These are phyloP conservation scores for Ciconia stormi DNA, from an alignment of 2,113 vertebrate genomes.

Conservation along the genomic window DNA sequence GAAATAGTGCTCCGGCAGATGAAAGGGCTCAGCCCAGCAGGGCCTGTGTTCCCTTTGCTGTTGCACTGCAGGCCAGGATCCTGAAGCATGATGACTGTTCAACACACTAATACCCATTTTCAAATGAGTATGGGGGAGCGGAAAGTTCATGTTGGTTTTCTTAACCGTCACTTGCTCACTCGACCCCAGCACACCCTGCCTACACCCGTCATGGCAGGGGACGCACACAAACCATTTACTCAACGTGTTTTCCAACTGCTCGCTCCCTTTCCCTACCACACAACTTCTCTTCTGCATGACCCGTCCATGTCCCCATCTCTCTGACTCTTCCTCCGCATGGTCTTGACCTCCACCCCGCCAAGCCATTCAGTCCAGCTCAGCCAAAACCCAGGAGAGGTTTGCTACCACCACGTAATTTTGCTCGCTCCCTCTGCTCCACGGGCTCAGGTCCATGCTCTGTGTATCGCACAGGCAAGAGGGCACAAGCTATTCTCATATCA, in stretches of 20 bases:
- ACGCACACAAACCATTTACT: not conserved
- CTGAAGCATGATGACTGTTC: not conserved
- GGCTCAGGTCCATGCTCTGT: not conserved
- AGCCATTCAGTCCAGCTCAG: not conserved
- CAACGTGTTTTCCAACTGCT: rapidly evolving
- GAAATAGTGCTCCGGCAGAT: not conserved
- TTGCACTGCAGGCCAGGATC: not conserved
- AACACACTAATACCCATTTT: not conserved
- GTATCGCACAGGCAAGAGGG: not conserved
- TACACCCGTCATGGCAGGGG: rapidly evolving
- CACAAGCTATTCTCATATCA: not conserved
- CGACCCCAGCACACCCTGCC: not conserved
- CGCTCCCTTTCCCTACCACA: not conserved
- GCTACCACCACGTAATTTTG: rapidly evolving
- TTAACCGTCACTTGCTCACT: not conserved
- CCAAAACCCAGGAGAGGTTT: not conserved
- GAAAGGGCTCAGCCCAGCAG: not conserved
- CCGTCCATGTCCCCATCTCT: too few species aligned
- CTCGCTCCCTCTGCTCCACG: not conserved
- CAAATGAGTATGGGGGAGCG: not conserved
- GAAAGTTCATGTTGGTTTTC: not conserved
- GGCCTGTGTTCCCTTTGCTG: not conserved
- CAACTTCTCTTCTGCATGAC: not conserved
- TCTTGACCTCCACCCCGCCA: not conserved
- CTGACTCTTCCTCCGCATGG: not conserved